These are phyloP conservation scores for Oenanthe melanoleuca DNA, from an alignment of 2,113 vertebrate species.

Conservation along the genomic window DNA sequence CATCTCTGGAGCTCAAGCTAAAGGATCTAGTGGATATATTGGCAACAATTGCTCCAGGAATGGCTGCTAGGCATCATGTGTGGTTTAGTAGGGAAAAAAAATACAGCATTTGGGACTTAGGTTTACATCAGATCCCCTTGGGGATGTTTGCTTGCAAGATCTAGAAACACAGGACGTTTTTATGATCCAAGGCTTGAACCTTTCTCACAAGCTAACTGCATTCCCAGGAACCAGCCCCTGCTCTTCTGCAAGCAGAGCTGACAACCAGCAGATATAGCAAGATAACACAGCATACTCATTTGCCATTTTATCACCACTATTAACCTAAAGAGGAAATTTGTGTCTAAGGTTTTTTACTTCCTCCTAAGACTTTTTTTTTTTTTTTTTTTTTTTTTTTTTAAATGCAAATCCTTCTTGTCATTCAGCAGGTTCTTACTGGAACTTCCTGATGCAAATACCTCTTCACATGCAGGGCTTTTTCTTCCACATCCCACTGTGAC, in stretches of 20 bases:
- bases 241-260: background rate
- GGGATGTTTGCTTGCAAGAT: background rate
- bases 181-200: background rate
- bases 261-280: background rate
- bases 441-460: constrained; percentile 68
- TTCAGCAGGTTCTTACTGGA: constrained; percentile 45
- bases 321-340: background rate
- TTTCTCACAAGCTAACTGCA: background rate
- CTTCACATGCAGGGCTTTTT: constrained; percentile 54
- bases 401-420: constrained; percentile 56
- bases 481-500: constrained; percentile 59
- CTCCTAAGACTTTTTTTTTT: background rate
- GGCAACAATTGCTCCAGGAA: background rate
- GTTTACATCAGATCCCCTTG: background rate
- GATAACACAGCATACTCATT: background rate
- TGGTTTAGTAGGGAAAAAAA: background rate
- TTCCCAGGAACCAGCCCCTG: background rate
- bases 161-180: background rate
- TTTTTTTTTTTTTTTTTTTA: background rate
- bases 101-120: background rate
- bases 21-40: background rate
- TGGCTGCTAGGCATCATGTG: background rate
- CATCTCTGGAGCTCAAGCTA: background rate
- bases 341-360: background rate
- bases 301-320: background rate